Evolutionary conservation across 1,140 invertebrate genomes (phyloP).

Genomic region (Chrysomallon squamiferum): DNA sequence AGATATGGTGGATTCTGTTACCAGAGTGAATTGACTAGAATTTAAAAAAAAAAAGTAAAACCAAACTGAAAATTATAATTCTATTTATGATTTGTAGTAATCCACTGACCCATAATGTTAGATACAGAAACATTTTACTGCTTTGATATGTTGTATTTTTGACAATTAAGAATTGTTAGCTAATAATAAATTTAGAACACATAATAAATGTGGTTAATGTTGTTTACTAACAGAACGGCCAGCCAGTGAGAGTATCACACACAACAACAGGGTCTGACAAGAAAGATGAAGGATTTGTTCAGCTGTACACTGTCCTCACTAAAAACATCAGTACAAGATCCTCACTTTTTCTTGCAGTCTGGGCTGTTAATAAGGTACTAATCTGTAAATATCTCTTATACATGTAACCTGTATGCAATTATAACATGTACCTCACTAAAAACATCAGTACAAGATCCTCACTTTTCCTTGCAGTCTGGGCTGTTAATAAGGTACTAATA

Average conservation of each 20-base stretch:
- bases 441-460: neutral
- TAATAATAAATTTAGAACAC: too few species aligned
- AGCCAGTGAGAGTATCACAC: slow-evolving; percentile 2
- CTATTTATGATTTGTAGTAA: too few species aligned
- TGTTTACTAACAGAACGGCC: too few species aligned
- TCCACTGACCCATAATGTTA: too few species aligned
- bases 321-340: too few species aligned
- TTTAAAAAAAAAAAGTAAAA: too few species aligned
- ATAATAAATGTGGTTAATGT: too few species aligned
- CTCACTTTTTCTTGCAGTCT: neutral
- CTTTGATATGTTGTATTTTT: too few species aligned
- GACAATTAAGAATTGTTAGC: too few species aligned
- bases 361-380: neutral
- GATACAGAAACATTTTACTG: too few species aligned
- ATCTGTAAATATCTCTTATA: neutral
- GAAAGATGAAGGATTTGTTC: slow-evolving; percentile 31
- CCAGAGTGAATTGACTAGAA: neutral
- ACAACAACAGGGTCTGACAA: slow-evolving; percentile 3
- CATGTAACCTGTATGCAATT: neutral
- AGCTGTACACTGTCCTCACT: slow-evolving; percentile 20
- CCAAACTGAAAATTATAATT: too few species aligned
- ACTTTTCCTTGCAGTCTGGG: slow-evolving; percentile 18
- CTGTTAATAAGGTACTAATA: slow-evolving; percentile 25
- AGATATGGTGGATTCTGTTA: neutral
- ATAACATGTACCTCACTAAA: too few species aligned